Evolutionary conservation across 2,797 vertebrate species (phyloP).

Genomic region (Vespertilio murinus): DNA sequence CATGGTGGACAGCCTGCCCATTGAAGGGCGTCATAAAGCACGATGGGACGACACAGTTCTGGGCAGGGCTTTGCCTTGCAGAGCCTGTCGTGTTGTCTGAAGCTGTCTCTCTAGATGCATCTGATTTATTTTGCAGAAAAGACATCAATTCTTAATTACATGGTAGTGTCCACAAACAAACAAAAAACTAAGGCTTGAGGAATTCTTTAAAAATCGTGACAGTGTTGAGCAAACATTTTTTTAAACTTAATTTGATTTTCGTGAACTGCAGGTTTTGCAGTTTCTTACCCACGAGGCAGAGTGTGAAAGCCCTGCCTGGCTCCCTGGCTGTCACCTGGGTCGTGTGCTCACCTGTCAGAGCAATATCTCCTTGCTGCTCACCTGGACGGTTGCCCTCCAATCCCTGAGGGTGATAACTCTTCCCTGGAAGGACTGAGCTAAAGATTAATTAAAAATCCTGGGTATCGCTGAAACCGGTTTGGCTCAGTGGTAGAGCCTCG

Average conservation of each 20-base stretch:
- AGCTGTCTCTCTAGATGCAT: not conserved
- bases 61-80: not conserved
- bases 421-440: not conserved
- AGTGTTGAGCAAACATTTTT: not conserved
- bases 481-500: too few species aligned
- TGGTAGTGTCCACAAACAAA: not conserved
- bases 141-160: not conserved
- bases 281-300: not conserved
- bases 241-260: not conserved
- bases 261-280: not conserved
- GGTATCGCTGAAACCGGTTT: too few species aligned
- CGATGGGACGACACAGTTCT: not conserved
- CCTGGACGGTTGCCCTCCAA: not conserved
- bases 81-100: not conserved
- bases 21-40: not conserved
- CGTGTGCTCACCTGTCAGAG: not conserved
- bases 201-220: slow-evolving; percentile 22
- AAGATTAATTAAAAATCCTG: not conserved
- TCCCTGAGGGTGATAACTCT: not conserved
- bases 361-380: not conserved
- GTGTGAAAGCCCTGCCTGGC: not conserved
- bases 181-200: not conserved
- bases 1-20: not conserved
- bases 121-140: slow-evolving; percentile 29
- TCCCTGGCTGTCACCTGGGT: not conserved